Evolutionary conservation across 2,113 vertebrate genomes (phyloP).

Genomic region (Bombycilla garrulus): DNA sequence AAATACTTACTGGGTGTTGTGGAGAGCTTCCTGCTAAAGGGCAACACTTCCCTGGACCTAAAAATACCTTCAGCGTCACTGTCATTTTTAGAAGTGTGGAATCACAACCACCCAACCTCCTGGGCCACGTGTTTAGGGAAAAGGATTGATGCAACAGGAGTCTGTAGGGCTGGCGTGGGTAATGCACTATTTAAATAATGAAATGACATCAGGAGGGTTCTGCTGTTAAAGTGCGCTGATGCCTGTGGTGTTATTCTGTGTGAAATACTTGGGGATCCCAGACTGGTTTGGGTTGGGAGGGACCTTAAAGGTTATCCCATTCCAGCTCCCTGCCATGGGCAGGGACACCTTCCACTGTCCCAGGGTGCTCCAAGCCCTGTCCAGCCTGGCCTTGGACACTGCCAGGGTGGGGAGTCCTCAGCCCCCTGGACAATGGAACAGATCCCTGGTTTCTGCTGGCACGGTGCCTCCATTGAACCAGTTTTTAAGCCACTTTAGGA

Average conservation of each 20-base stretch:
- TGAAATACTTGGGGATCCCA: not conserved
- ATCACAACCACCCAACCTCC: not conserved
- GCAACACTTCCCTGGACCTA: not conserved
- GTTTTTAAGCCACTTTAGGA: no score
- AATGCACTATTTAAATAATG: not conserved
- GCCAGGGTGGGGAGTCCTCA: not conserved
- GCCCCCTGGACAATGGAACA: accelerated
- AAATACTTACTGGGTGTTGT: not conserved
- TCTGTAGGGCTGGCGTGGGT: not conserved
- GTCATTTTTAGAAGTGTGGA: conserved; percentile 21
- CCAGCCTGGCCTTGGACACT: not conserved
- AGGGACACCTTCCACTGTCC: not conserved
- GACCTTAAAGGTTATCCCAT: not conserved
- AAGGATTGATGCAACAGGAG: not conserved
- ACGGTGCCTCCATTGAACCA: accelerated
- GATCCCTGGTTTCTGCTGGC: not conserved
- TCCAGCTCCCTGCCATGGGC: not conserved
- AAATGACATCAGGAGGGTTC: not conserved
- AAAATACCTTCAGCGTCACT: not conserved
- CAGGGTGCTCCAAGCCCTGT: not conserved
- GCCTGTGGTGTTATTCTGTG: accelerated
- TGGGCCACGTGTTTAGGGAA: not conserved
- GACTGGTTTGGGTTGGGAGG: not conserved
- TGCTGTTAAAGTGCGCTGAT: not conserved
- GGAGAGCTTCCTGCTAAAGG: conserved; percentile 11